A percentile compares a stretch with the other conserved stretches of the same genome.
These are phyloP conservation scores for Meloidogyne hapla DNA, from an alignment of 1,140 invertebrate species.

Conservation along the genomic window DNA sequence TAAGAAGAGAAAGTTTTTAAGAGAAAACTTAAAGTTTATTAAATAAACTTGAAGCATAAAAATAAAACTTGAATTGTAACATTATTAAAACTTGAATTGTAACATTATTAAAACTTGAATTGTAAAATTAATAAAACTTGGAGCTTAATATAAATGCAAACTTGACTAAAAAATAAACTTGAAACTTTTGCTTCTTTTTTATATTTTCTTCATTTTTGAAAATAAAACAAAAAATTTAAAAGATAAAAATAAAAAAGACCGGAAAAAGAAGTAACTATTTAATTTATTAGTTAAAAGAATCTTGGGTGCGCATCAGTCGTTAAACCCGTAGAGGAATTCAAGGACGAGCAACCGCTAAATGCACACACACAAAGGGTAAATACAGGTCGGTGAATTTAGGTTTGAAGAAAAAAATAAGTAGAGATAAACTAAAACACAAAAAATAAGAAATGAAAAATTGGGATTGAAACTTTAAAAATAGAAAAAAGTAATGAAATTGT, in stretches of 20 bases:
- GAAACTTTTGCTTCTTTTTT: too few species aligned
- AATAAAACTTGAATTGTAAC: too few species aligned
- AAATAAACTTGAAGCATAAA: too few species aligned
- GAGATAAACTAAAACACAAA: constrained; percentile 2
- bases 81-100: too few species aligned
- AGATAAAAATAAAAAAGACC: not conserved
- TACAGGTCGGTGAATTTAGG: not conserved
- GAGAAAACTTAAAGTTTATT: too few species aligned
- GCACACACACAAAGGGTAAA: not conserved
- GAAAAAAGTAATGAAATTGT: not conserved
- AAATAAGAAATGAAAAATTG: not conserved
- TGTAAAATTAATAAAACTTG: too few species aligned
- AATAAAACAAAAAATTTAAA: not conserved
- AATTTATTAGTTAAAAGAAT: constrained; percentile 1
- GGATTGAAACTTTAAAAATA: not conserved
- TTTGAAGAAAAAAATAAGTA: not conserved
- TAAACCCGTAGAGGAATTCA: not conserved
- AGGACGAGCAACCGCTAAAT: constrained; percentile 4
- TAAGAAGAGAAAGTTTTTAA: not conserved
- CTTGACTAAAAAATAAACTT: too few species aligned
- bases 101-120: too few species aligned
- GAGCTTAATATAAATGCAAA: too few species aligned
- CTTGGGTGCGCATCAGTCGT: not conserved
- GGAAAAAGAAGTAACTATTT: not conserved
- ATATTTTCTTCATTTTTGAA: not conserved